Evolutionary conservation across 1,140 invertebrate genomes (phyloP).

Genomic region (Papilio polytes): DNA sequence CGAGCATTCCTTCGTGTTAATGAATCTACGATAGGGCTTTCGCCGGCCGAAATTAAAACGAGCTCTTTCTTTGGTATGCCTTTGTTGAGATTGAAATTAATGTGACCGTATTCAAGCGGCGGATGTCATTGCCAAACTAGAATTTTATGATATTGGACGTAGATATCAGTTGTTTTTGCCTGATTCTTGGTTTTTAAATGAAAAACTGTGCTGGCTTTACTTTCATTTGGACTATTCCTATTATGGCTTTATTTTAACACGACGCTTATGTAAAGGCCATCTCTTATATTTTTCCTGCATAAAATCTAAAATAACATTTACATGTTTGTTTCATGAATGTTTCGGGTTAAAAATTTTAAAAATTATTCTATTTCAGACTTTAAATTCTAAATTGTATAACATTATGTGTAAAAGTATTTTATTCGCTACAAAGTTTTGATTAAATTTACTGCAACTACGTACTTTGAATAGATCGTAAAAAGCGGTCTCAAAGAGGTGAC

Average conservation of each 20-base stretch:
- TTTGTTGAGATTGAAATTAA: constrained; percentile 28
- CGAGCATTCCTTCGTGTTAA: constrained; percentile 23
- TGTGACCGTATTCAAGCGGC: neutral
- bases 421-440: neutral
- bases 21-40: constrained; percentile 25
- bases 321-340: neutral
- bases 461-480: constrained; percentile 17
- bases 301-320: too few relatives aligned
- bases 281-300: too few relatives aligned
- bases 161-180: neutral
- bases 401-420: neutral
- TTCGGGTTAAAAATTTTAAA: neutral
- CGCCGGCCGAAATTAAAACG: constrained; percentile 12
- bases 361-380: neutral
- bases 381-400: neutral
- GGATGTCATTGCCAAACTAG: neutral
- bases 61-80: constrained; percentile 22
- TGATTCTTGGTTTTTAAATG: neutral
- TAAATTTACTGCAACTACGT: constrained; percentile 18
- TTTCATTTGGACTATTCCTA: neutral
- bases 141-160: constrained; percentile 4
- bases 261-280: neutral
- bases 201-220: neutral
- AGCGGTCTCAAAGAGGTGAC: constrained; percentile 11
- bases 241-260: neutral